Evolutionary conservation across 2,888 invertebrate genomes (phyloP).

Genomic region (Cartodere bifasciata): DNA sequence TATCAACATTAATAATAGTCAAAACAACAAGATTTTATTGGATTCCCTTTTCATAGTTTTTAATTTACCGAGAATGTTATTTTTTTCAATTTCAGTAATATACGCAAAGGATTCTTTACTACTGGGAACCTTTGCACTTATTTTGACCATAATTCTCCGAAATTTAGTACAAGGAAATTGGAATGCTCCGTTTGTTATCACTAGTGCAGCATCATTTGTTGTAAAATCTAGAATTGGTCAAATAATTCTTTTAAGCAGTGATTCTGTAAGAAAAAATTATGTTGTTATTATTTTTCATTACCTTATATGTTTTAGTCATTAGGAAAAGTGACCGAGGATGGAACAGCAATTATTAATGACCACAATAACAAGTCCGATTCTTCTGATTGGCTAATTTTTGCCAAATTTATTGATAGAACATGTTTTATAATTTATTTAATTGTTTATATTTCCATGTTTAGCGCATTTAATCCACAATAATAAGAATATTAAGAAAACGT

Average conservation of each 20-base stretch:
- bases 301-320: not conserved
- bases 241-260: conserved; percentile 20
- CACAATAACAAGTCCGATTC: conserved; percentile 17
- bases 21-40: too few relatives aligned
- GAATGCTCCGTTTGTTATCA: conserved; percentile 26
- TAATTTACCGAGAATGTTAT: conserved; percentile 3
- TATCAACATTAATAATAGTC: too few relatives aligned
- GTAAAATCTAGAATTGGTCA: conserved; percentile 22
- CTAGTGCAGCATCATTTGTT: conserved; percentile 19
- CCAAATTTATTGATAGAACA: conserved; percentile 28
- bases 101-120: conserved; percentile 27
- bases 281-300: not conserved
- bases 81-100: conserved; percentile 22
- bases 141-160: conserved; percentile 26
- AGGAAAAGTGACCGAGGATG: conserved; percentile 27
- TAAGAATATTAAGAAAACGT: not conserved
- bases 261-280: conserved; percentile 20
- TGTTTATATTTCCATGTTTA: conserved; percentile 25
- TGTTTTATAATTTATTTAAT: conserved; percentile 24
- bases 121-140: conserved; percentile 23
- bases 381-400: conserved; percentile 29
- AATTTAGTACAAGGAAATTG: conserved; percentile 21
- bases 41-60: too few relatives aligned
- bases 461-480: conserved; percentile 21
- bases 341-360: conserved; percentile 19